Base-by-base conservation (phyloP, 2,888 invertebrate genomes). In the Hipparchia semele region DNA sequence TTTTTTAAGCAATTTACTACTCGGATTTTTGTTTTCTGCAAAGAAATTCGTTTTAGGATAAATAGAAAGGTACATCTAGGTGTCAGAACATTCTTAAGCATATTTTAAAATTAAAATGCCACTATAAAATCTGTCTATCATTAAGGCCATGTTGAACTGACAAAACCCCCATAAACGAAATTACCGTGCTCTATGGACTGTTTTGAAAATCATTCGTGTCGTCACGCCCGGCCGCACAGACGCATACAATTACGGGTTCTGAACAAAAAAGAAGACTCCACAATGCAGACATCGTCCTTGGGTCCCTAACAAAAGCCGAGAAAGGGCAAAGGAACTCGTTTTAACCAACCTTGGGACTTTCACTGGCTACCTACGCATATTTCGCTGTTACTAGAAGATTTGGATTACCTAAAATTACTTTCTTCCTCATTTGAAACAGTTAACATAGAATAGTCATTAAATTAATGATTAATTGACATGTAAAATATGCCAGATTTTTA, bases 261-360 rank as follows among this genome's bases (percentile, higher is more conserved):
- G 81, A 83, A 86, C 84, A 90, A 91, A 92, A 92, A 93, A 91
- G 83, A 87, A 83, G 77, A 81, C 87, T 82, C 83, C 88, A 91
- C 92, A 93, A 93, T 91, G 90, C 88, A 85, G 84, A 82, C 82
- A 79, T 87, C 92, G 93, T 94, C 93, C 94, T 94, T 92, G 92
- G 83, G 83, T 84, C 87, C 90, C 90, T 84, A 91, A 92, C 91
- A 92, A 92, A 92, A 93, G 91, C 90, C 85, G 89, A 91, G 92
- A 91, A 93, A 92, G 92, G 92, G 92, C 93, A 92, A 87, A 88
- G 88, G 88, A 93, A 93, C 93, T 90, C 87, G 93, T 94, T 93
- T 90, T 80, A 81, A 78, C 82, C 87, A 91, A 89, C 91, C 90
- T 93, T 88, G 90, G 85, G 86, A 92, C 94, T 94, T 94, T 94